Conservation (phyloP, 53 echinoderm and acorn worm species). For the Henricia sp. region DNA sequence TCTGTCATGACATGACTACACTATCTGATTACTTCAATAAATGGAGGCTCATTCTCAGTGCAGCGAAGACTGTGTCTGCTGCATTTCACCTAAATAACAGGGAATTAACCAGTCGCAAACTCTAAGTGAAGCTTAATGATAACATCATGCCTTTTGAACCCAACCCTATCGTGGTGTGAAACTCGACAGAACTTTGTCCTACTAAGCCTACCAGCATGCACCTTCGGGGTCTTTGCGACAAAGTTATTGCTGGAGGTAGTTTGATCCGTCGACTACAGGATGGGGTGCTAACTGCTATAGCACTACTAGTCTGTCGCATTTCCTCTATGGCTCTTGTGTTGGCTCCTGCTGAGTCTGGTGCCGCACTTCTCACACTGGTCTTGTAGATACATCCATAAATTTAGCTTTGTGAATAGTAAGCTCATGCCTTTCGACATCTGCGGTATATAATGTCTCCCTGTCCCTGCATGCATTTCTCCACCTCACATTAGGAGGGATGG, state of each 20-base stretch:
- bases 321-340: background rate
- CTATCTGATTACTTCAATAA: background rate
- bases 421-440: too few relatives aligned
- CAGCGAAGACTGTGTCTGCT: background rate
- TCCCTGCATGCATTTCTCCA: too few relatives aligned
- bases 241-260: too few relatives aligned
- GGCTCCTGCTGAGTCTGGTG: background rate
- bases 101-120: background rate
- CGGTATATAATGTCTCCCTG: too few relatives aligned
- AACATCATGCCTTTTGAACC: background rate
- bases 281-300: too few relatives aligned
- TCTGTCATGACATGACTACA: background rate
- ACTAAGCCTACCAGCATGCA: too few relatives aligned
- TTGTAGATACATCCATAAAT: background rate
- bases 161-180: background rate
- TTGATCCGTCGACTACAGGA: too few relatives aligned
- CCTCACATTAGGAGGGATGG: too few relatives aligned
- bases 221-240: too few relatives aligned
- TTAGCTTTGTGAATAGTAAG: too few relatives aligned
- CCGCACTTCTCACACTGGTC: background rate
- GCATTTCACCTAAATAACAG: conserved; percentile 20
- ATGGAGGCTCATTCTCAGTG: background rate
- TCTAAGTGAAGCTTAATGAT: background rate
- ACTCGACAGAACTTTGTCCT: background rate
- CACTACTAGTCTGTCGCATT: background rate